Conservation (phyloP, 2,113 vertebrate genomes). For the Corythornis cristatus region DNA sequence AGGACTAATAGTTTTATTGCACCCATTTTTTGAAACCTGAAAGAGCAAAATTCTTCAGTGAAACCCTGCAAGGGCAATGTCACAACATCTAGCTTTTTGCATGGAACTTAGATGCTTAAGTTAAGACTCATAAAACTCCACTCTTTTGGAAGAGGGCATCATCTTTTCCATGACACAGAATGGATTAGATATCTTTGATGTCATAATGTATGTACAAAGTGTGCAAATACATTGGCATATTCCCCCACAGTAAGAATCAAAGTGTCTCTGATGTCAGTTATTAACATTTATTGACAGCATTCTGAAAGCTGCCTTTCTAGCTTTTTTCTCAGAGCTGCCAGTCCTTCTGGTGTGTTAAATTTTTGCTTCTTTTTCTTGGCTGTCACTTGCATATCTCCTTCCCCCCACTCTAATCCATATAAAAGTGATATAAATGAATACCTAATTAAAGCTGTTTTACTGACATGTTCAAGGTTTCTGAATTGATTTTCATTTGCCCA, state of each 20-base stretch:
- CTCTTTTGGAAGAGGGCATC: neutral
- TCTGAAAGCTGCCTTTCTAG: neutral
- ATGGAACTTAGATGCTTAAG: neutral
- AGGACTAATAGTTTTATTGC: neutral
- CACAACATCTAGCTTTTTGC: neutral
- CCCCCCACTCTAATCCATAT: neutral
- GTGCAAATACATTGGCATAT: neutral
- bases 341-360: neutral
- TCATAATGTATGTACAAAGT: neutral
- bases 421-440: neutral
- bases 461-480: neutral
- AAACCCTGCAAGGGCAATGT: neutral
- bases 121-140: neutral
- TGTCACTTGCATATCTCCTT: neutral
- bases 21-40: neutral
- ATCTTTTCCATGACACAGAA: neutral
- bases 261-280: neutral
- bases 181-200: neutral
- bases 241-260: neutral
- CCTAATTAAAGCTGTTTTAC: neutral
- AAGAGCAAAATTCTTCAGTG: neutral
- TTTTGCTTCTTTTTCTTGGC: neutral
- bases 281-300: neutral
- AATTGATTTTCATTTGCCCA: neutral
- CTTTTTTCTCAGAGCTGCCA: neutral